These are phyloP conservation scores for Pipistrellus nathusii DNA, from an alignment of 2,797 vertebrate species.

Conservation along the genomic window DNA sequence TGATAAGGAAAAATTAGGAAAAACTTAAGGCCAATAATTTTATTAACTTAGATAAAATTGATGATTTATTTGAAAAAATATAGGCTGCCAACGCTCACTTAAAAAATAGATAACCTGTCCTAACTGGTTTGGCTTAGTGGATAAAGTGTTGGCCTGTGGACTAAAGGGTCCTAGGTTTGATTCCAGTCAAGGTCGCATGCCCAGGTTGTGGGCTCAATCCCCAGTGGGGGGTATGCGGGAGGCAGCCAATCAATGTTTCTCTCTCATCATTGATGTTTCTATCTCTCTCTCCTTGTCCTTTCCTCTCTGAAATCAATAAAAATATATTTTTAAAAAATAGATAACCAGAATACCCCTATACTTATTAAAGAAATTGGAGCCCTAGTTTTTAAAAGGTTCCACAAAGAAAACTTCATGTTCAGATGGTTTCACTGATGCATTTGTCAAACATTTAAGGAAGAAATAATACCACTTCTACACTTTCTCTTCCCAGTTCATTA, in stretches of 20 bases:
- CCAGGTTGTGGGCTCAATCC: too few species aligned
- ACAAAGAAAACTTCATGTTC: background rate
- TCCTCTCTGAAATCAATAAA: too few species aligned
- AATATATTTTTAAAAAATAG: background rate
- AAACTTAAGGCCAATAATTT: background rate
- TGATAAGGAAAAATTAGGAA: constrained; percentile 27
- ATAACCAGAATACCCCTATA: background rate
- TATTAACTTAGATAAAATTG: constrained; percentile 11
- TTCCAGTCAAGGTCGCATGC: too few species aligned
- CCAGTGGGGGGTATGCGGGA: too few species aligned
- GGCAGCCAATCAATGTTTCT: too few species aligned
- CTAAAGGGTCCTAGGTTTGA: too few species aligned
- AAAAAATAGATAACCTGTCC: background rate
- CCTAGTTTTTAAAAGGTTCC: background rate
- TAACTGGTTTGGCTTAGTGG: too few species aligned
- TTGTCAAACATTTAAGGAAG: background rate
- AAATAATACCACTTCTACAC: background rate
- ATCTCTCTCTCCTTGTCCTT: too few species aligned
- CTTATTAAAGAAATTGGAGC: background rate
- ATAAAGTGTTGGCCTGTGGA: too few species aligned
- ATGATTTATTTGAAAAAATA: constrained; percentile 30
- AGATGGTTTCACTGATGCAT: constrained; percentile 11
- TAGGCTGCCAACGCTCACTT: background rate
- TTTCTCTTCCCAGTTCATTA: background rate
- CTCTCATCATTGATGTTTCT: too few species aligned